phyloP scores from a whole-genome alignment of 2,888 invertebrate genomes.

The Gisinianus flammeolus region DNA sequence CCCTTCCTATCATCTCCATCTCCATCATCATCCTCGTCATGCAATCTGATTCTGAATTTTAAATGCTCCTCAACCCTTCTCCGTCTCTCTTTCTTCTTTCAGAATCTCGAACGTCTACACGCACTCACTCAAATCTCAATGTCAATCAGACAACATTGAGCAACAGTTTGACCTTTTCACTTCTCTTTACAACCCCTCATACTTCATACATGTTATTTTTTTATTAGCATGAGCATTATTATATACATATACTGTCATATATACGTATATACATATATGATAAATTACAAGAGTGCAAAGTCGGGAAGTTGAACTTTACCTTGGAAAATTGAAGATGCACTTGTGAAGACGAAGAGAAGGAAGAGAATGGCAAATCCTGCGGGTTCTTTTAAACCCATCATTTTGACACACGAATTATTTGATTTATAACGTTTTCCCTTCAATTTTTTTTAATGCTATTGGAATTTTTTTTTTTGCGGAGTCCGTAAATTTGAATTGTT shows the following conservation, averaged over 20 bases:
- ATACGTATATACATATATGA: neutral
- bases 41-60: no score
- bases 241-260: no score
- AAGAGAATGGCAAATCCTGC: constrained; percentile 13
- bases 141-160: neutral
- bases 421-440: neutral
- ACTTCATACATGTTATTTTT: neutral
- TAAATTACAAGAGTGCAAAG: neutral
- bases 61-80: no score
- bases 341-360: constrained; percentile 22
- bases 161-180: no score
- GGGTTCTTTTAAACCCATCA: constrained; percentile 3
- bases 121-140: neutral
- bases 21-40: neutral
- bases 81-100: neutral
- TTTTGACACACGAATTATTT: no score
- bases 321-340: constrained; percentile 24
- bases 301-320: neutral
- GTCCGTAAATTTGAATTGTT: no score
- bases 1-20: neutral
- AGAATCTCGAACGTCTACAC: neutral
- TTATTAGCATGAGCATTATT: no score
- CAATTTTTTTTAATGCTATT: neutral
- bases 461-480: neutral
- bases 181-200: neutral